phyloP scores from a whole-genome alignment of 1,140 invertebrate genomes.

The Bathynomus jamesi region DNA sequence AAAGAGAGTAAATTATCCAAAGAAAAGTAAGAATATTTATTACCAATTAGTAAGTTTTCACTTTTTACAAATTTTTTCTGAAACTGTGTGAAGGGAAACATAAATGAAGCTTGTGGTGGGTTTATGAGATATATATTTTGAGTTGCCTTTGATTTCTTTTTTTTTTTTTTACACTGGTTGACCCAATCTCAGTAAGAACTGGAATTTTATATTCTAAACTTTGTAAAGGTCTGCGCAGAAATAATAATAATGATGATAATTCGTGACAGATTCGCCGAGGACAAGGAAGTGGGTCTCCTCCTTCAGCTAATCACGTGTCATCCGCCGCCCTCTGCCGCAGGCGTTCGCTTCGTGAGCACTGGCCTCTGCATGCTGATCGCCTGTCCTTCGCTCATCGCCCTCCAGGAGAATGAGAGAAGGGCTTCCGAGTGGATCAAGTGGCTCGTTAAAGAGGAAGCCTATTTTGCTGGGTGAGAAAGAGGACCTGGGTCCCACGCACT shows the following conservation, averaged over 20 bases:
- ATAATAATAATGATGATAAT: background rate
- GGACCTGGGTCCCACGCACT: too few relatives aligned
- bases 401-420: conserved; percentile 71
- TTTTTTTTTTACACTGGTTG: background rate
- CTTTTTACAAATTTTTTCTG: too few relatives aligned
- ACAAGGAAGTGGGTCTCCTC: conserved; percentile 79
- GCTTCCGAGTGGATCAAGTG: conserved; percentile 92
- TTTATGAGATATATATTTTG: too few relatives aligned
- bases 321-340: conserved; percentile 79
- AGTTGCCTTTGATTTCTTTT: background rate
- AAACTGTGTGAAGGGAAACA: too few relatives aligned
- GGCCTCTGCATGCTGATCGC: conserved; percentile 91
- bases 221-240: background rate
- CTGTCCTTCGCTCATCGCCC: conserved; percentile 74
- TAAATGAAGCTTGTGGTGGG: too few relatives aligned
- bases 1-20: too few relatives aligned
- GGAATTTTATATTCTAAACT: background rate
- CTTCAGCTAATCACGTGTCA: conserved; percentile 78
- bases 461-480: conserved; percentile 52
- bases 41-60: too few relatives aligned
- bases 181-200: background rate
- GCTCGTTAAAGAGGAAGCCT: conserved; percentile 81
- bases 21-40: too few relatives aligned
- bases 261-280: conserved; percentile 59
- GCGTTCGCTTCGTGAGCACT: conserved; percentile 85